Base-by-base conservation (phyloP, 2,797 vertebrate genomes). In the Dromococcyx pavoninus region DNA sequence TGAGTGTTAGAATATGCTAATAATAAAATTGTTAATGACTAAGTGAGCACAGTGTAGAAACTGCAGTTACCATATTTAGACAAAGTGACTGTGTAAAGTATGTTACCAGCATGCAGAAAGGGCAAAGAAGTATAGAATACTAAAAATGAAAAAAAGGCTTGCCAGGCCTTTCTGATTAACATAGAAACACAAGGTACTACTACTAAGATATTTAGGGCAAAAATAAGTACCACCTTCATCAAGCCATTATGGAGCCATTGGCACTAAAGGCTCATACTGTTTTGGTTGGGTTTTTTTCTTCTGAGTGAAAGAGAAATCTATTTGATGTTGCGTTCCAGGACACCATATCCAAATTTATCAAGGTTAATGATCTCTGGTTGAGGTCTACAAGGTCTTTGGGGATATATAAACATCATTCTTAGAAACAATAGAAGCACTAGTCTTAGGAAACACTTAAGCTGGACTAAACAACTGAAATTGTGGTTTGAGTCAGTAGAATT, bases 21-120 rank as follows among this genome's bases (percentile, higher is more conserved):
- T 97, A 96, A 96, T 91, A 97, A 96, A 91, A 95, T 95, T 46
- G 69, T 85, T 96, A 97, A 97, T 97, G 86, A 94, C 91, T 96
- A 97, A 96, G 97, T 95, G 78, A 94, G n/a, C 30, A 5, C 77
- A 96, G 83, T 80, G 88, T 74, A 97, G 89, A 96, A 92, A 91
- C 61, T 18, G 88, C 65, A 91, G 62, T 95, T 97, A 90, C 88
- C 70, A 91, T 96, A 93, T 96, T 97, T 97, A 97, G 90, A 95
- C 83, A 62, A 95, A 93, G 58, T 91, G 70, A 51, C 77, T 86
- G 53, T 95, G 86, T 94, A 92, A 97, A 96, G 94, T 61, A 72
- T 71, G 83, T 95, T 97, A 95, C 86, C 67, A 95, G 62, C 85
- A 94, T 92, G 82, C 73, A 93, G 87, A 78, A 94, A 92, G 53